phyloP scores from a whole-genome alignment of 2,113 vertebrate genomes.

The Lanius collurio region DNA sequence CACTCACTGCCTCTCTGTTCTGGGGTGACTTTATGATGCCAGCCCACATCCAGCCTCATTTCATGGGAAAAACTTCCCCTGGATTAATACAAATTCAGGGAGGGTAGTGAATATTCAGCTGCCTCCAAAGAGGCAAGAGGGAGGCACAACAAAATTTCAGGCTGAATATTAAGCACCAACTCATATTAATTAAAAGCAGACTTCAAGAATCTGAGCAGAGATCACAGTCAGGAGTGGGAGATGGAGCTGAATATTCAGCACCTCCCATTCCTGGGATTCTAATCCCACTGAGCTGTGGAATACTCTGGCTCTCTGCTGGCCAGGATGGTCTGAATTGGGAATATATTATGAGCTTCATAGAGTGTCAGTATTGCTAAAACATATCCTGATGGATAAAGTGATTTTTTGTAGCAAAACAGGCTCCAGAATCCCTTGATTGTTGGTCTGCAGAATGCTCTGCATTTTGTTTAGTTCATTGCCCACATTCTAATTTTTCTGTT shows the following conservation, averaged over 20 bases:
- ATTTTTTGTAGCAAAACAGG: not conserved
- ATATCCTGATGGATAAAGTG: not conserved
- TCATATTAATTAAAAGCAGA: slow-evolving; percentile 27
- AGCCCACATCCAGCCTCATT: not conserved
- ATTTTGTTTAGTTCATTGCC: not conserved
- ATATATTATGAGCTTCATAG: not conserved
- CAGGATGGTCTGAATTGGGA: not conserved
- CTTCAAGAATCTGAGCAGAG: not conserved
- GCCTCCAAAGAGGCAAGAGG: not conserved
- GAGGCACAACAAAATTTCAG: not conserved
- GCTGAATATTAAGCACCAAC: not conserved
- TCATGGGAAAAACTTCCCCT: not conserved
- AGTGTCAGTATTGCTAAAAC: not conserved
- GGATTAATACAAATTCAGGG: not conserved
- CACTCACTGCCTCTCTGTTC: not conserved
- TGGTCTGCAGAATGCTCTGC: not conserved
- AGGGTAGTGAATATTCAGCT: not conserved
- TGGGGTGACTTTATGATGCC: no score
- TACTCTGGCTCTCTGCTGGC: not conserved
- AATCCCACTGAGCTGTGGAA: not conserved
- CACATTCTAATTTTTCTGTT: not conserved
- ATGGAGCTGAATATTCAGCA: not conserved
- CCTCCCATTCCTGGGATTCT: not conserved
- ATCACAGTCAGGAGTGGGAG: not conserved
- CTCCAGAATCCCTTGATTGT: not conserved